Evolutionary conservation across 2,113 vertebrate genomes (phyloP).

Genomic region (Myodes glareolus): DNA sequence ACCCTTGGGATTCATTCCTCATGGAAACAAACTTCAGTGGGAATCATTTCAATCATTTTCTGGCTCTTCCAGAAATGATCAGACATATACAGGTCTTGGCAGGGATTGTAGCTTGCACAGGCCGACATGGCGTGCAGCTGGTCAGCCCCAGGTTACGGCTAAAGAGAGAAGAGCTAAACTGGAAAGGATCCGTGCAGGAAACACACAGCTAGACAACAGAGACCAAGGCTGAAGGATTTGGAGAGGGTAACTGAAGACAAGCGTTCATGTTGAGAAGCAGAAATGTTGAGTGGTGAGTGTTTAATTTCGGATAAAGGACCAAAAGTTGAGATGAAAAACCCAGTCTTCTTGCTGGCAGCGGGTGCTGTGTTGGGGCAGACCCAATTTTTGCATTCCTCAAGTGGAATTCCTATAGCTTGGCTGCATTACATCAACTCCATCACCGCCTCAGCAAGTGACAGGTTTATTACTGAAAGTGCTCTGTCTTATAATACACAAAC

Average conservation of each 20-base stretch:
- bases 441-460: slow-evolving; percentile 23
- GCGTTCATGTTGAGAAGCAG: neutral
- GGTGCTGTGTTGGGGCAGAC: neutral
- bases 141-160: neutral
- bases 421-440: neutral
- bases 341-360: neutral
- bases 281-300: neutral
- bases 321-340: neutral
- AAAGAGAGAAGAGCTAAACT: neutral
- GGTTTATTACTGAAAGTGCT: slow-evolving; percentile 69
- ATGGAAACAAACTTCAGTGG: neutral
- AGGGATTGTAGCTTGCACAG: neutral
- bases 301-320: neutral
- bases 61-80: neutral
- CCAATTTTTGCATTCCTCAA: slow-evolving; percentile 58
- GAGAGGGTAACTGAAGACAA: neutral
- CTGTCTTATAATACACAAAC: slow-evolving; percentile 27
- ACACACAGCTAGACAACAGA: neutral
- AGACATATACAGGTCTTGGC: neutral
- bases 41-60: neutral
- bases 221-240: neutral
- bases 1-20: neutral
- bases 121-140: neutral
- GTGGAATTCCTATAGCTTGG: slow-evolving; percentile 44
- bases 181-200: neutral